Evolutionary conservation across 1,140 invertebrate genomes (phyloP).

Genomic region (Drosophila micromelanica): DNA sequence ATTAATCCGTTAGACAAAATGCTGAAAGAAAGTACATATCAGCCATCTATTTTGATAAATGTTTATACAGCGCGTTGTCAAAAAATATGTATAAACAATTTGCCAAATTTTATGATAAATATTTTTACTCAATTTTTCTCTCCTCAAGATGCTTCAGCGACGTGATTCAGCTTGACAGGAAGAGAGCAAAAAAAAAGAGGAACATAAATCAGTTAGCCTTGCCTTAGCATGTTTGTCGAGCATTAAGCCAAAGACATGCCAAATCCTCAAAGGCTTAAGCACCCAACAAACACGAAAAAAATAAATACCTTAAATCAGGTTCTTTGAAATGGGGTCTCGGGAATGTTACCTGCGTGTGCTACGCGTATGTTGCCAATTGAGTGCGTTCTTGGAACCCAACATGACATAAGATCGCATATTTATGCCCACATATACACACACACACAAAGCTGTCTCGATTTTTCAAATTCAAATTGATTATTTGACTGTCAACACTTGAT

Average conservation of each 20-base stretch:
- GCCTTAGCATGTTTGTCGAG: constrained; percentile 51
- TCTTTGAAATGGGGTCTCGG: constrained; percentile 15
- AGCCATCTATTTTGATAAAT: constrained; percentile 42
- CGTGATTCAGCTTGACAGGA: constrained; percentile 17
- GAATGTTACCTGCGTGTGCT: constrained; percentile 62
- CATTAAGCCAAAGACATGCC: constrained; percentile 51
- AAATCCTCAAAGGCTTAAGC: constrained; percentile 33
- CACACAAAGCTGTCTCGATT: constrained; percentile 12
- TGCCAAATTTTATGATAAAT: constrained; percentile 54
- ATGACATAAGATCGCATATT: constrained; percentile 43
- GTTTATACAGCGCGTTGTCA: constrained; percentile 67
- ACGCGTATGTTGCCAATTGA: constrained; percentile 2
- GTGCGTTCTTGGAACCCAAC: constrained; percentile 21
- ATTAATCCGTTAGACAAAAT: constrained; percentile 49
- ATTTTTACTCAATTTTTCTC: constrained; percentile 34
- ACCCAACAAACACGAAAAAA: not conserved
- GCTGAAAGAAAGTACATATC: constrained; percentile 43
- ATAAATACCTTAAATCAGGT: constrained; percentile 2
- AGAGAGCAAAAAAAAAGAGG: not conserved
- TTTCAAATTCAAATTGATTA: constrained; percentile 77
- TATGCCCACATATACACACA: not conserved
- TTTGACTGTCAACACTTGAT: constrained; percentile 64
- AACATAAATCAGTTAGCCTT: constrained; percentile 60
- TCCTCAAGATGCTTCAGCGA: constrained; percentile 13
- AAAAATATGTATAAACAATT: constrained; percentile 68